Percentiles rank a stretch among this genome's conserved stretches.
These are phyloP conservation scores for Pteria penguin DNA, from an alignment of 2,888 invertebrate genomes.

Conservation along the genomic window DNA sequence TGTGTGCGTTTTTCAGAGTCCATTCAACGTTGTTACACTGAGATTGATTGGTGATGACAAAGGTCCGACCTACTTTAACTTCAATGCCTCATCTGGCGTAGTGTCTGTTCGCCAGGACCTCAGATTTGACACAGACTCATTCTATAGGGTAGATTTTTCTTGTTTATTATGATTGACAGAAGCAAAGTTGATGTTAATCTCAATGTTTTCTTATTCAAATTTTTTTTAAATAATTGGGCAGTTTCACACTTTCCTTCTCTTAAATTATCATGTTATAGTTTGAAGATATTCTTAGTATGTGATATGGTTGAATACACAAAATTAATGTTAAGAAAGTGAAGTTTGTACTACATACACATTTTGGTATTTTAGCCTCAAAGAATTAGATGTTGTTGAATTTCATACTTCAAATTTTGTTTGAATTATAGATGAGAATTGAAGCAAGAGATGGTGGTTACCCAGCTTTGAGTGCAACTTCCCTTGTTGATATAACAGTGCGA, in stretches of 20 bases:
- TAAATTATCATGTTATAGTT: too few species aligned
- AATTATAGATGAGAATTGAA: slow-evolving; percentile 66
- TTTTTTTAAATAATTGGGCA: too few species aligned
- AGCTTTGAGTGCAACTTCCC: slow-evolving; percentile 58
- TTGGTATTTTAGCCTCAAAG: too few species aligned
- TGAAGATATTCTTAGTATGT: too few species aligned
- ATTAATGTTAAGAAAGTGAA: too few species aligned
- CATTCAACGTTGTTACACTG: slow-evolving; percentile 60
- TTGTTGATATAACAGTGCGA: slow-evolving; percentile 58
- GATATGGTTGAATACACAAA: too few species aligned
- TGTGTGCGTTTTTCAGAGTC: slow-evolving; percentile 54
- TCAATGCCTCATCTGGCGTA: slow-evolving; percentile 59
- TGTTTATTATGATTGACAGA: neutral
- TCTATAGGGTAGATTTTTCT: slow-evolving; percentile 60
- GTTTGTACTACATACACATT: too few species aligned
- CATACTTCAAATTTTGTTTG: too few species aligned
- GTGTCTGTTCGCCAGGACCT: slow-evolving; percentile 61
- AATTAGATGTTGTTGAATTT: too few species aligned
- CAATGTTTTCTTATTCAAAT: too few species aligned
- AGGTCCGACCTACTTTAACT: slow-evolving; percentile 64
- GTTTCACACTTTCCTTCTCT: too few species aligned
- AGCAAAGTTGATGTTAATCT: too few species aligned
- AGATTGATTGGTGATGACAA: slow-evolving; percentile 62
- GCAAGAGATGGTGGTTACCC: slow-evolving; percentile 73
- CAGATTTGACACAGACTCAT: slow-evolving; percentile 55